Base-by-base conservation (phyloP, 2,113 vertebrate species). In the Picathartes gymnocephalus region DNA sequence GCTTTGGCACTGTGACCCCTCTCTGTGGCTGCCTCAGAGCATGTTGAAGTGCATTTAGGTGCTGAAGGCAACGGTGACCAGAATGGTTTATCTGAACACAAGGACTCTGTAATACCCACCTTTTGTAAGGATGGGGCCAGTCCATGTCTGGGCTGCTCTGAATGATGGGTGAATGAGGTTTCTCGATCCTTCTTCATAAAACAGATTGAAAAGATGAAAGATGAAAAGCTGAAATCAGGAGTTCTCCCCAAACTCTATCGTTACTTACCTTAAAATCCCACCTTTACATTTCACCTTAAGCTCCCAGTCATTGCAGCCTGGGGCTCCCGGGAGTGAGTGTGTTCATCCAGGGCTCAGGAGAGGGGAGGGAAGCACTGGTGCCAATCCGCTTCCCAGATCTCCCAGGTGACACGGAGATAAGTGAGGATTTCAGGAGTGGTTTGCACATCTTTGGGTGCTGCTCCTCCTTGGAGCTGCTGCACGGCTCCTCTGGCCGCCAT, bases 361-460 rank as follows among this genome's bases (percentile, higher is more conserved):
- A 22, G 6, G 33, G 24, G 13, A 72, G 33, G 30, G 15, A 56
- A 30, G 2, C 27, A 17, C 25, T 4, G 3, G 3, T 50, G n/a
- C 54, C 73, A 17, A 3, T 9, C 54, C 30, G 4, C 40, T 37
- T 21, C 68, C 47, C 56, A 51, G 7, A 6, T 69, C 73, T 69
- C 50, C 44, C 4, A 3, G 3, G 20, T 40, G 17, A 20, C 45
- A n/a, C 0, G 0, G 60, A 78, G 20, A 22, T 1, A 1, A 5
- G 15, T 2, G 30, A 78, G 73, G 48, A 10, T 78, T 54, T 84
- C 11, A 12, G 56, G 85, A 50, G 25, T 0, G 0, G 4, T 78
- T 50, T 74, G 25, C 47, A 47, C 60, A 35, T 4, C 28, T 66
- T 60, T 73, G 6, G 7, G n/a, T 53, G 50, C 31, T 3, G 5